phyloP scores from a whole-genome alignment of 2,797 vertebrate species.

The Simalia tracyae region DNA sequence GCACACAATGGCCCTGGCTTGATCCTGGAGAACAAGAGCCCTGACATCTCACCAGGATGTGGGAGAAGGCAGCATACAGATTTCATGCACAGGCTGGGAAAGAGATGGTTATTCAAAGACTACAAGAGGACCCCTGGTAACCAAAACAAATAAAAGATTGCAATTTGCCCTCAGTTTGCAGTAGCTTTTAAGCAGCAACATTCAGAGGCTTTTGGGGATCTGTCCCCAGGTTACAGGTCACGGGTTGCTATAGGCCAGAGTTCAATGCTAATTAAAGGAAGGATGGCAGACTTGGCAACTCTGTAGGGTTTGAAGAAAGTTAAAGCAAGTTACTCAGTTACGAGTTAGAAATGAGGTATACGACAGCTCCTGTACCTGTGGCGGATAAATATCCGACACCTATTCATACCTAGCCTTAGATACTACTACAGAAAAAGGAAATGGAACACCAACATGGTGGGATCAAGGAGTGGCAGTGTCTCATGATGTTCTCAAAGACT shows the following conservation, averaged over 20 bases:
- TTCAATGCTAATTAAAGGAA: slow-evolving; percentile 73
- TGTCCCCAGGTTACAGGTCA: slow-evolving; percentile 75
- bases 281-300: slow-evolving; percentile 78
- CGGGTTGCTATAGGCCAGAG: slow-evolving; percentile 78
- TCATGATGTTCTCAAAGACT: neutral
- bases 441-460: slow-evolving; percentile 60
- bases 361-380: slow-evolving; percentile 82
- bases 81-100: slow-evolving; percentile 35
- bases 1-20: slow-evolving; percentile 55
- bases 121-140: slow-evolving; percentile 68
- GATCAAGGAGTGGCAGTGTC: slow-evolving; percentile 22
- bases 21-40: slow-evolving; percentile 41
- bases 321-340: slow-evolving; percentile 90
- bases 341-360: slow-evolving; percentile 98
- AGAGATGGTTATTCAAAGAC: slow-evolving; percentile 59
- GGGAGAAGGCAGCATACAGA: slow-evolving; percentile 30
- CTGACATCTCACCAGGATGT: slow-evolving; percentile 11
- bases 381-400: slow-evolving; percentile 70
- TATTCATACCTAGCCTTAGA: slow-evolving; percentile 72
- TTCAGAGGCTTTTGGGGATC: slow-evolving; percentile 73
- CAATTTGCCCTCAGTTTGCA: slow-evolving; percentile 77
- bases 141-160: slow-evolving; percentile 72
- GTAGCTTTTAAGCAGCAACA: slow-evolving; percentile 80
- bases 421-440: slow-evolving; percentile 67
- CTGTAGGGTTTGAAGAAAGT: slow-evolving; percentile 82